These are phyloP conservation scores for Allolobophora icterica DNA, from an alignment of 2,888 invertebrate genomes.

Conservation along the genomic window DNA sequence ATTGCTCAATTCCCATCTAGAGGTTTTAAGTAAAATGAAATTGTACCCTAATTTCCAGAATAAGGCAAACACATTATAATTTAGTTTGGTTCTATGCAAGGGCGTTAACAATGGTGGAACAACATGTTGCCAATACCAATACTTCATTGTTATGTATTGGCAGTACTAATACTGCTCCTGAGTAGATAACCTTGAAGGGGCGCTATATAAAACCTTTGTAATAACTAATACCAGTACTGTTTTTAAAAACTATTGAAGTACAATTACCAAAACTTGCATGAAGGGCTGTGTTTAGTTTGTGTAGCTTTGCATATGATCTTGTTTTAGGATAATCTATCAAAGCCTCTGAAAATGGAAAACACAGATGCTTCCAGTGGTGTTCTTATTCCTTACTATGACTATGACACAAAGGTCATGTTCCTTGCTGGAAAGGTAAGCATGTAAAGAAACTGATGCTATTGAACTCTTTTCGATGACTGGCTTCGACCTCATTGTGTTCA, in stretches of 20 bases:
- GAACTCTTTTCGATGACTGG: neutral
- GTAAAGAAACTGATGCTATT: neutral
- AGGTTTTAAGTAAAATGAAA: neutral
- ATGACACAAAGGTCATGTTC: constrained; percentile 91
- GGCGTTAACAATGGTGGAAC: too few relatives aligned
- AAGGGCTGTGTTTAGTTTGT: neutral
- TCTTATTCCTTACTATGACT: constrained; percentile 96
- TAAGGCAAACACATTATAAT: neutral
- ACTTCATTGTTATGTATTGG: too few relatives aligned
- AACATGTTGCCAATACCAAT: too few relatives aligned
- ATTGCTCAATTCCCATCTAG: neutral
- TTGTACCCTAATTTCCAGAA: neutral
- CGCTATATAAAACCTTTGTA: too few relatives aligned
- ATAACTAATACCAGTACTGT: too few relatives aligned
- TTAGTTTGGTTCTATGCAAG: too few relatives aligned
- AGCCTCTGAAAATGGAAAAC: constrained; percentile 59
- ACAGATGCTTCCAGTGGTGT: constrained; percentile 83
- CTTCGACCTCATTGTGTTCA: neutral
- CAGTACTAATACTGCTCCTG: too few relatives aligned
- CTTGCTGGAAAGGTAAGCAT: constrained; percentile 82
- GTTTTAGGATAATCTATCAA: constrained; percentile 60
- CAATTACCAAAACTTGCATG: too few relatives aligned
- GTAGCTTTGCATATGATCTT: neutral
- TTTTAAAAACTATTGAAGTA: too few relatives aligned
- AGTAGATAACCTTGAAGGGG: too few relatives aligned